Evolutionary conservation across 2,797 vertebrate genomes (phyloP), one percentile per base, ranked within the genome.

Genomic region (Oreochromis grahami): DNA sequence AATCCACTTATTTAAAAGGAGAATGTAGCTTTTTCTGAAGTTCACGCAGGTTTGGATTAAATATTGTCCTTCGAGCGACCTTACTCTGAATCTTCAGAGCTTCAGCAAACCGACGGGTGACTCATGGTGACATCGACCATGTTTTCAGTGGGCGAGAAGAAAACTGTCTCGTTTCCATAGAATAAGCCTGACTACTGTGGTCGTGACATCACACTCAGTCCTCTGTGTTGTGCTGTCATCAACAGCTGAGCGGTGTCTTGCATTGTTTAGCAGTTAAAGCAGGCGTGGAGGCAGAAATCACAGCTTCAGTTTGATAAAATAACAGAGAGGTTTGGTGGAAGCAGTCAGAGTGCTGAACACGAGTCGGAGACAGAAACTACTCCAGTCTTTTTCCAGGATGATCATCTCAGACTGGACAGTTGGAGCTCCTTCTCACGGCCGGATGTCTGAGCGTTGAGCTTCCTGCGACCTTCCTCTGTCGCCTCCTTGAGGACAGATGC

Each of bases 11-110:
- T 60, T 32, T 56, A 32, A 56, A 2, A 32, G 55, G 14, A 56
- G 55, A 56, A 29, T 17, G 17, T 2, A 26, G 1, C 0, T 63
- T 63, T 36, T 60, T 38, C 34, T 65, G 4, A 9, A 15, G 36
- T 68, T 68, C 1, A 9, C 36, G 0, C 63, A 43, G 13, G 36
- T 3, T 68, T 41, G 0, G 21, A 24, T 21, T 15, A 43, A 2
- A 24, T 9, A 21, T 41, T 0, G 2, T 0, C 7, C 21, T 68
- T 2, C 0, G 21, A 68, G 8, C 3, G 1, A 41, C 38, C 8
- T 68, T 9, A 43, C 8, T 21, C 2, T 68, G 63, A 43, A 24
- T 0, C 38, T 68, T 2, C 12, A 24, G 32, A 60, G 58, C 58
- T 60, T 36, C 58, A 63, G 32, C 32, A 12, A 7, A 41, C 14